Percentiles rank a stretch among this genome's conserved stretches.
These are phyloP conservation scores for Saguinus imperator DNA, from an alignment of 2,113 vertebrate species.

Conservation along the genomic window DNA sequence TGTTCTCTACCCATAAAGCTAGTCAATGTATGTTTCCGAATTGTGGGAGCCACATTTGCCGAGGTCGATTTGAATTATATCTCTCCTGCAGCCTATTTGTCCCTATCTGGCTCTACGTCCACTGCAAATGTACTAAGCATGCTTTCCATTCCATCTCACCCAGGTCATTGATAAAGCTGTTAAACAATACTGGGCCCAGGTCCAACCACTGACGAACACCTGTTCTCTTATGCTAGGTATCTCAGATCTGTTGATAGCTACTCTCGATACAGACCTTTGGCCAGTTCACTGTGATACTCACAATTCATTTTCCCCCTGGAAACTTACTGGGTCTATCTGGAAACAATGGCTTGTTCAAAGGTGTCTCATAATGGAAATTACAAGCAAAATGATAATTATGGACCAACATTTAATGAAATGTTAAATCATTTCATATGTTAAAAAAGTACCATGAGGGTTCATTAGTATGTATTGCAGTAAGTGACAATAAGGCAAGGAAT, in stretches of 20 bases:
- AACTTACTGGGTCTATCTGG: not conserved
- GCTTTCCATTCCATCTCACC: not conserved
- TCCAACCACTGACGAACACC: not conserved
- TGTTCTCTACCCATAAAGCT: fast-evolving
- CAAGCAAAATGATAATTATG: not conserved
- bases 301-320: fast-evolving
- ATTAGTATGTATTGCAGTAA: not conserved
- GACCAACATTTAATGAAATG: not conserved
- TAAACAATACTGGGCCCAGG: not conserved
- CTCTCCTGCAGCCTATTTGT: not conserved
- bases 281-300: not conserved
- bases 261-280: not conserved
- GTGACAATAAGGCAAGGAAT: not conserved
- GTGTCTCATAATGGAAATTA: not conserved
- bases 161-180: constrained; percentile 41
- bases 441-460: not conserved
- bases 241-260: not conserved
- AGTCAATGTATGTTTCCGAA: not conserved
- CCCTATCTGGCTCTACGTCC: not conserved
- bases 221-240: not conserved
- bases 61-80: not conserved
- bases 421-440: not conserved
- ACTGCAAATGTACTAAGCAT: not conserved
- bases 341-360: not conserved
- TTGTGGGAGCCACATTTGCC: not conserved